Percentiles rank a stretch among this genome's conserved stretches.
phyloP scores from a whole-genome alignment of 2,888 invertebrate genomes.

The Mycalesis mineus region DNA sequence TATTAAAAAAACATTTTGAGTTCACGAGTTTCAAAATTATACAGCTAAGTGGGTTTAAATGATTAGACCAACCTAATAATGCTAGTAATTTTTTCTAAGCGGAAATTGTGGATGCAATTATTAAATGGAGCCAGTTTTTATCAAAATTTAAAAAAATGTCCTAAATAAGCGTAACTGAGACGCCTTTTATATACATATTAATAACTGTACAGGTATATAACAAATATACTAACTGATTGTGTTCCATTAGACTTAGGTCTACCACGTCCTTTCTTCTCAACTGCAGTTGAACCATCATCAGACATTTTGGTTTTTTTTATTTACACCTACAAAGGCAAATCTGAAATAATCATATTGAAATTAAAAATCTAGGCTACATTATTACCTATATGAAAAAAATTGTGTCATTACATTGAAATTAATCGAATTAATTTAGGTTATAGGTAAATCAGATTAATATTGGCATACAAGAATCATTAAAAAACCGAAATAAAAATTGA shows the following conservation, averaged over 20 bases:
- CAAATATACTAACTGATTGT: conserved; percentile 50
- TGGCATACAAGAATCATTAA: not conserved
- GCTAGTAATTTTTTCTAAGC: too few species aligned
- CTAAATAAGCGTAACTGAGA: too few species aligned
- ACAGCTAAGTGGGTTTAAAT: too few species aligned
- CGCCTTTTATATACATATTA: too few species aligned
- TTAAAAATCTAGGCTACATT: not conserved
- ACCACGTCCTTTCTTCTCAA: conserved; percentile 76
- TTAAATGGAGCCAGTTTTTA: too few species aligned
- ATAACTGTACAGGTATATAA: too few species aligned
- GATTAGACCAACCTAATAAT: too few species aligned
- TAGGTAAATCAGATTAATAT: not conserved
- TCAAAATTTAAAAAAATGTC: too few species aligned
- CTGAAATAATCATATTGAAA: conserved; percentile 38
- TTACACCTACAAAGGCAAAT: conserved; percentile 39
- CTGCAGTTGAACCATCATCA: conserved; percentile 73
- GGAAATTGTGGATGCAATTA: too few species aligned
- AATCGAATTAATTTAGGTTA: not conserved
- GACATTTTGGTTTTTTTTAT: conserved; percentile 58
- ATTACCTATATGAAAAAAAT: too few species aligned
- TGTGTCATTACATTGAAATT: not conserved
- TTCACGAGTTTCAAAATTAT: too few species aligned
- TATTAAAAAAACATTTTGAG: too few species aligned
- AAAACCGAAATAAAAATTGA: not conserved
- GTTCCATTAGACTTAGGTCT: conserved; percentile 75